Conservation (phyloP, 2,113 vertebrate species). For the Asarcornis scutulata region DNA sequence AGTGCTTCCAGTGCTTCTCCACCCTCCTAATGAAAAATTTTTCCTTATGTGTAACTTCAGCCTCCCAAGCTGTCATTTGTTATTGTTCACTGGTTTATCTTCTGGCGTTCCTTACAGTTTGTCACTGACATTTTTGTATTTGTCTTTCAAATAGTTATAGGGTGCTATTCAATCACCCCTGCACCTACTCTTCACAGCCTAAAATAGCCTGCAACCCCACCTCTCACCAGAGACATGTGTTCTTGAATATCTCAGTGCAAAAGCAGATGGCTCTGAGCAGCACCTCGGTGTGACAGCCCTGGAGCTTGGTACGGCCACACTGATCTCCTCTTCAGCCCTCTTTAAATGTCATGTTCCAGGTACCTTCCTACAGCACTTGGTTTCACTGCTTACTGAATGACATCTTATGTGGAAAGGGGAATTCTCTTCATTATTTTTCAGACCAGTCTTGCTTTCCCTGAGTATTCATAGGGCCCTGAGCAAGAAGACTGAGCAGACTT, state of each 20-base stretch:
- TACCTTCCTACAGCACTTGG: background rate
- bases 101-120: background rate
- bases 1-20: conserved; percentile 46
- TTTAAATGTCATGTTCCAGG: background rate
- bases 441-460: background rate
- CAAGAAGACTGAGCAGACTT: background rate
- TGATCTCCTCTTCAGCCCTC: background rate
- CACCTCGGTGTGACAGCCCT: background rate
- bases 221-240: background rate
- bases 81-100: background rate
- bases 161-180: background rate
- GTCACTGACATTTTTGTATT: background rate
- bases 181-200: background rate
- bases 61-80: conserved; percentile 13
- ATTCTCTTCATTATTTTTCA: background rate
- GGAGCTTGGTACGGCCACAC: background rate
- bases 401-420: background rate
- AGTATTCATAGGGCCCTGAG: background rate
- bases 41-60: conserved; percentile 19
- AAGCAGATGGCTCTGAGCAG: background rate
- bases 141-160: background rate
- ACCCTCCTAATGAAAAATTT: background rate
- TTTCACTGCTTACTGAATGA: background rate
- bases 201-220: background rate
- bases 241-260: background rate